A percentile compares a stretch with the other conserved stretches of the same genome.
Evolutionary conservation across 2,113 vertebrate species (phyloP).

Genomic region (Aegypius monachus): DNA sequence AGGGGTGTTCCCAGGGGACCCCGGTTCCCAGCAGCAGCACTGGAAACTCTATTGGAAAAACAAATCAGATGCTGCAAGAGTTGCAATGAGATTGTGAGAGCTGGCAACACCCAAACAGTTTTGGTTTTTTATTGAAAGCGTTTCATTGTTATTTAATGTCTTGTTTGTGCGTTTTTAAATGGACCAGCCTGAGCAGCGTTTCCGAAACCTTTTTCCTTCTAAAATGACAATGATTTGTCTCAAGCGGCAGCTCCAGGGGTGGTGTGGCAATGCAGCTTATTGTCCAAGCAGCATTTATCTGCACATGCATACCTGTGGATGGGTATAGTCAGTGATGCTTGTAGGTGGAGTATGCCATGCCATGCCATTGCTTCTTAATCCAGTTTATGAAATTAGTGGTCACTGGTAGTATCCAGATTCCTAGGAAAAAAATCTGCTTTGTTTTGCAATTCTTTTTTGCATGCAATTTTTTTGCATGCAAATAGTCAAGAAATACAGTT

Average conservation of each 20-base stretch:
- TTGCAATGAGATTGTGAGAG: background rate
- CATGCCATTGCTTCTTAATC: background rate
- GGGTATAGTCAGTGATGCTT: fast-evolving
- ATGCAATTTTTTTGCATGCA: too few relatives aligned
- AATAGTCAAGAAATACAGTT: fast-evolving
- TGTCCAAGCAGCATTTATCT: fast-evolving
- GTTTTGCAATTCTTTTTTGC: background rate
- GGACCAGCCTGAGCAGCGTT: background rate
- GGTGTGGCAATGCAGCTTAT: fast-evolving
- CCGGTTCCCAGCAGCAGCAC: background rate
- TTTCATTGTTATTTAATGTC: conserved; percentile 29
- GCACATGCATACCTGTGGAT: fast-evolving
- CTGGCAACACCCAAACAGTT: background rate
- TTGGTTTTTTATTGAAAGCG: background rate
- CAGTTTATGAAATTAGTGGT: fast-evolving
- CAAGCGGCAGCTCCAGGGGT: background rate
- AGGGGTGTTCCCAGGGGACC: background rate
- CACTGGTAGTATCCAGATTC: background rate
- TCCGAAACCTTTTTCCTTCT: background rate
- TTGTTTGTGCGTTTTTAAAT: background rate
- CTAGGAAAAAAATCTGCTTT: background rate
- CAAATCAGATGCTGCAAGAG: background rate
- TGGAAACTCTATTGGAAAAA: background rate
- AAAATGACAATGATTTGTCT: fast-evolving
- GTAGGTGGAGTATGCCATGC: background rate